Evolutionary conservation across 1,140 invertebrate species (phyloP).

Genomic region (Chionoecetes opilio): DNA sequence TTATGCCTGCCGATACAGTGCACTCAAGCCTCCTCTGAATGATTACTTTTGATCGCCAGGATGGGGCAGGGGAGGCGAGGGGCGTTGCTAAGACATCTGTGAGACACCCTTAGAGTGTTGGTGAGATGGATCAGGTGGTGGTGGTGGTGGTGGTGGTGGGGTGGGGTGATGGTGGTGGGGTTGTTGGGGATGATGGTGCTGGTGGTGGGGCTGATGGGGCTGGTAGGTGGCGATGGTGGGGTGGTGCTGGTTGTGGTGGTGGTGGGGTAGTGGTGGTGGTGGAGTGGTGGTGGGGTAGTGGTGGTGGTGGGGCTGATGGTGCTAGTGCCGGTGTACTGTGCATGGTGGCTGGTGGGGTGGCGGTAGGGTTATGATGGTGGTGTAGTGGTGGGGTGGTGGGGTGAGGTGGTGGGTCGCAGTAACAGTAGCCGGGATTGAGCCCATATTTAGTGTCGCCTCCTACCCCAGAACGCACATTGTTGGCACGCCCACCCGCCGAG

Average conservation of each 20-base stretch:
- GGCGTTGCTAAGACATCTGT: too few relatives aligned
- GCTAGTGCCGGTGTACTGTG: not conserved
- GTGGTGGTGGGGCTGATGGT: too few relatives aligned
- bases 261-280: not conserved
- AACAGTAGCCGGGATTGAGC: slow-evolving; percentile 70
- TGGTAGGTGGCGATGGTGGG: slow-evolving; percentile 56
- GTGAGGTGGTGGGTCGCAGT: slow-evolving; percentile 52
- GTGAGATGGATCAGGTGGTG: not conserved
- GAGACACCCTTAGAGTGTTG: too few relatives aligned
- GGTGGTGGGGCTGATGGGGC: not conserved
- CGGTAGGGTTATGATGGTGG: slow-evolving; percentile 6
- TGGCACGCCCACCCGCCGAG: slow-evolving; percentile 69
- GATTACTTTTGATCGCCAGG: too few relatives aligned
- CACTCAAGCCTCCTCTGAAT: too few relatives aligned
- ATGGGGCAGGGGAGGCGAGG: too few relatives aligned
- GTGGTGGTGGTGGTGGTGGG: not conserved
- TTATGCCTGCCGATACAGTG: too few relatives aligned
- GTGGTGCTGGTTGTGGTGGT: not conserved
- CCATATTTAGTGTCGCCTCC: slow-evolving; percentile 73
- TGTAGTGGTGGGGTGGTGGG: not conserved
- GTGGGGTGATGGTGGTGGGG: slow-evolving; percentile 37
- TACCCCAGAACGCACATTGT: slow-evolving; percentile 71
- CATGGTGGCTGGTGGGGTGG: not conserved
- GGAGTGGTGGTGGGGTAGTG: slow-evolving; percentile 45
- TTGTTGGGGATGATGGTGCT: not conserved